Evolutionary conservation across 2,113 vertebrate species (phyloP).

Genomic region (Hirundichthys speculiger): DNA sequence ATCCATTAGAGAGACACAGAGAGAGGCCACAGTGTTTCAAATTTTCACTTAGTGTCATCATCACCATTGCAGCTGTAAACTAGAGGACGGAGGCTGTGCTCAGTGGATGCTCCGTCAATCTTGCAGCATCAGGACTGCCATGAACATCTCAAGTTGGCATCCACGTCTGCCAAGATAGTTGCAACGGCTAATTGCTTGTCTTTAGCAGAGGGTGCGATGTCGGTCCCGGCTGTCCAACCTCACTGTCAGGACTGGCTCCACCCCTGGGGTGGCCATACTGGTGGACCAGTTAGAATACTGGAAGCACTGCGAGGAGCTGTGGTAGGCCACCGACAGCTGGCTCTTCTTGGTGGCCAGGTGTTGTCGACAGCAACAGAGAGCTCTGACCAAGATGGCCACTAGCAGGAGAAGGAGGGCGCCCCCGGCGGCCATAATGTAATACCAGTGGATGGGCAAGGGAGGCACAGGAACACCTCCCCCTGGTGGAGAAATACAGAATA

Average conservation of each 20-base stretch:
- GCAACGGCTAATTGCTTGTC: constrained; percentile 25
- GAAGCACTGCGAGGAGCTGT: constrained; percentile 97
- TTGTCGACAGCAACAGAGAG: constrained; percentile 95
- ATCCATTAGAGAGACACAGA: constrained; percentile 41
- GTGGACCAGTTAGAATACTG: constrained; percentile 91
- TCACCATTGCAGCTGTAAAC: constrained; percentile 43
- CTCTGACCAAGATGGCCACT: constrained; percentile 93
- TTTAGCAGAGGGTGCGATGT: constrained; percentile 77
- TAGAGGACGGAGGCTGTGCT: constrained; percentile 26
- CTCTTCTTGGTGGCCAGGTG: constrained; percentile 99
- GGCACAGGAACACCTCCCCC: constrained; percentile 96
- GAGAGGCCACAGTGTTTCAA: constrained; percentile 36
- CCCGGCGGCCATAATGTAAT: constrained; percentile 98
- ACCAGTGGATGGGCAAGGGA: constrained; percentile 99
- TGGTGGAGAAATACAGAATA: constrained; percentile 98
- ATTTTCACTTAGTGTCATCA: constrained; percentile 31
- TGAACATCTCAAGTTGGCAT: constrained; percentile 32
- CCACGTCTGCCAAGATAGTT: constrained; percentile 33
- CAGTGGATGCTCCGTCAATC: constrained; percentile 24
- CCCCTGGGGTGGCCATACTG: constrained; percentile 83
- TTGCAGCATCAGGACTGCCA: constrained; percentile 25
- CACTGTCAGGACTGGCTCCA: constrained; percentile 96
- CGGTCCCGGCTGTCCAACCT: constrained; percentile 85
- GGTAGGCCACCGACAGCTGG: constrained; percentile 97
- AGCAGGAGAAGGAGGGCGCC: constrained; percentile 96